Evolutionary conservation across 2,888 invertebrate genomes (phyloP), one percentile per base, ranked within the genome.

Genomic region (Heliconius aoede): DNA sequence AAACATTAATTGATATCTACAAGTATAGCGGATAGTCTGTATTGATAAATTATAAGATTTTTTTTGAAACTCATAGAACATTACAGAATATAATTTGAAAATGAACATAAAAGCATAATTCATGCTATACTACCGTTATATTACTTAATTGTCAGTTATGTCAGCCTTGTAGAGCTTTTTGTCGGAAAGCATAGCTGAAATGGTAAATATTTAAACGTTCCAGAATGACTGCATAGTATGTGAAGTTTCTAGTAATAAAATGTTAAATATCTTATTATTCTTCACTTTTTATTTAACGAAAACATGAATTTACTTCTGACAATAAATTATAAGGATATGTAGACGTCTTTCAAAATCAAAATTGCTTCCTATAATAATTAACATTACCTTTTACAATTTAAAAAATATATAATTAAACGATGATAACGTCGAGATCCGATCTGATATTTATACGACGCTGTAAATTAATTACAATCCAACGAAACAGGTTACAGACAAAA

Each of bases 381-480:
- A n/a, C 4, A 68, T 28, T 9, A 28, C 21, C 65, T 24, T 46
- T 67, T 18, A 46, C 28, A 36, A 26, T 55, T 55, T 51, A 55
- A 69, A 28, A 68, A 51, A 3, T n/a, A n/a, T n/a, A 36, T 15
- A 30, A 69, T 51, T 30, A 13, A 69, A 46, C 30, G 13, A 55
- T 69, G n/a, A n/a, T 55, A 51, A 30, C 46, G 51, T 40, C 30
- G 51, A 69, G 68, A 55, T 69, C 15, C 30, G n/a, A 69, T 69
- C 68, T 51, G 51, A 51, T 69, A 69, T 51, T 69, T 69, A 30
- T 28, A 30, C 28, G 68, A 69, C n/a, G 30, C 13, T 51, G 26
- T 28, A 30, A 69, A 69, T 69, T 69, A 69, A 51, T 51, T 69
- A 30, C 51, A 69, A n/a, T 30, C 30, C 30, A 51, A 68, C 51